A percentile compares a stretch with the other conserved stretches of the same genome.
Evolutionary conservation across 2,888 invertebrate genomes (phyloP).

Genomic region (Eilema griseolum): DNA sequence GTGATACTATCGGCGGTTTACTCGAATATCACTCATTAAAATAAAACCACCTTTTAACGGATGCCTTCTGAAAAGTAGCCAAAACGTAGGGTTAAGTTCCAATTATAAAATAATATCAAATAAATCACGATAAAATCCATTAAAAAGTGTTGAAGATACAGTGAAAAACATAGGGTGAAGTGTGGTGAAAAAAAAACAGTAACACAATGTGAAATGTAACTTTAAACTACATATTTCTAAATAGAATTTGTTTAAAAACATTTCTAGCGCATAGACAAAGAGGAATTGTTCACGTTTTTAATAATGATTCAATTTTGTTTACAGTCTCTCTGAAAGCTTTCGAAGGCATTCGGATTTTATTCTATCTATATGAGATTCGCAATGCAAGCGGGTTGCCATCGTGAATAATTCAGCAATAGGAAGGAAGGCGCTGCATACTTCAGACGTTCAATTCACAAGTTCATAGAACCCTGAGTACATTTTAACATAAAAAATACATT

Average conservation of each 20-base stretch:
- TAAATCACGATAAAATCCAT: too few relatives aligned
- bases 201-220: not conserved
- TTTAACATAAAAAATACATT: slow-evolving; percentile 32
- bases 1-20: too few relatives aligned
- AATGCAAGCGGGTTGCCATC: slow-evolving; percentile 50
- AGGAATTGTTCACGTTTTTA: slow-evolving; percentile 10
- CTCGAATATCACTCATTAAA: too few relatives aligned
- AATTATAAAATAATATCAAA: too few relatives aligned
- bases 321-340: slow-evolving; percentile 17
- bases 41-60: too few relatives aligned
- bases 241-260: slow-evolving; percentile 6
- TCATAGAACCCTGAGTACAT: slow-evolving; percentile 50
- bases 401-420: slow-evolving; percentile 74
- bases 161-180: too few relatives aligned
- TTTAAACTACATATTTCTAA: not conserved
- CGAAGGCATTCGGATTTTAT: slow-evolving; percentile 22
- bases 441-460: slow-evolving; percentile 53
- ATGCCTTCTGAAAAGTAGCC: too few relatives aligned
- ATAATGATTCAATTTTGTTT: slow-evolving; percentile 17
- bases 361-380: slow-evolving; percentile 25
- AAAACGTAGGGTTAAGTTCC: too few relatives aligned
- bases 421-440: slow-evolving; percentile 69
- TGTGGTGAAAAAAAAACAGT: too few relatives aligned
- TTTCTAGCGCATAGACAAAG: slow-evolving; percentile 18
- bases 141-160: too few relatives aligned